Base-by-base conservation (phyloP, 2,113 vertebrate genomes). In the Gorsachius goisagi region DNA sequence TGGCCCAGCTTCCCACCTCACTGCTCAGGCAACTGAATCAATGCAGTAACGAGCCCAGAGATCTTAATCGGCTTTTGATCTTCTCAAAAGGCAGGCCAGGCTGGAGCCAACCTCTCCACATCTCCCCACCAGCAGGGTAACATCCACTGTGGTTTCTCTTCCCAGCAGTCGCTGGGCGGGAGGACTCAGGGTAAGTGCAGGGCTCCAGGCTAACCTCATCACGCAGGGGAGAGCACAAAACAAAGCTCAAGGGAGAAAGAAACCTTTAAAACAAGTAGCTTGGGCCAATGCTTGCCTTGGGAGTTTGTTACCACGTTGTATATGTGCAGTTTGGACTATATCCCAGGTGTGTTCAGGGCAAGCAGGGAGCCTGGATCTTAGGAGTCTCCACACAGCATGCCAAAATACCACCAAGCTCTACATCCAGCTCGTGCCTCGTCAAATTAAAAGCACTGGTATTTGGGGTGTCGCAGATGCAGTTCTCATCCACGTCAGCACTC, bases 281-380 rank as follows among this genome's bases (percentile, higher is more conserved):
- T 0, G 0, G 53, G 32, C 18, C 60, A 20, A 5, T 3, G 17
- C 10, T 12, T 32, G 74, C 52, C 71, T 23, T 79, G 15, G 76
- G 37, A 53, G 24, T 5, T 64, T 32, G 49, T 19, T 24, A 28
- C n/a, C 18, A 6, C 0, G n/a, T 0, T 33, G 35, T 8, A 21
- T 3, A 11, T 0, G 4, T 3, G 52, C 17, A 13, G 32, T 45
- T 5, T 32, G 62, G 50, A 19, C 35, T 16, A 0, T 2, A 19
- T 9, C 26, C 6, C 8, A 1, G 4, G 14, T 6, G 39, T 11
- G 28, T 3, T 52, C 27, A 12, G 39, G 24, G 33, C 37, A 39
- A 33, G 45, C 9, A 52, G 35, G 41, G 17, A n/a, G 27, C 5
- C 58, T 24, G 24, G 6, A 20, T 2, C 62, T 26, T 2, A 6